Evolutionary conservation across 2,888 invertebrate species (phyloP), one percentile per base, ranked within the genome.

Genomic region (Ichneumon xanthorius): DNA sequence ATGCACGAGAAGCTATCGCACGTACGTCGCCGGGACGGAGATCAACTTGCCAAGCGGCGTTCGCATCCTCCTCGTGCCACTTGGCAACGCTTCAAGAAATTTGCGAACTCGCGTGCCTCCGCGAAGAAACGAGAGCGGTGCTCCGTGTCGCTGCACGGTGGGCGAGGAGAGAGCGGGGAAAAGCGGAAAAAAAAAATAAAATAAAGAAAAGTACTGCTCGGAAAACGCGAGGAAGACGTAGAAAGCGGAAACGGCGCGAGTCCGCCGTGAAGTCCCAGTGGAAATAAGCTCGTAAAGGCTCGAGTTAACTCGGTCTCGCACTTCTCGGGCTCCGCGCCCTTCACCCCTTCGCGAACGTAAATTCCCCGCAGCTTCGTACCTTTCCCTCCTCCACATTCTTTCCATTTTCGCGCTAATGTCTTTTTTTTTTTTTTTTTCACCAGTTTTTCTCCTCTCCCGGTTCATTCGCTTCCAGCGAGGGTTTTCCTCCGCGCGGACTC

Each of bases 51-150:
- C 76, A 77, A 80, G 71, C 82, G 79, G 61, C 67, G 68, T 76
- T 45, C 53, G 79, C 67, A 80, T 80, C 79, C 75, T 71, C 55
- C 72, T 85, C 85, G 86, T 86, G 84, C 87, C 80, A 87, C 87
- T 87, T 87, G 87, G 87, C 87, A 83, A 61, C 72, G 70, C 58
- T 82, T 88, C 89, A 89, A 89, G 89, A 88, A 89, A 89, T 90
- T 88, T 87, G 84, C 84, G 86, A 84, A 88, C 86, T 82, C 88
- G 82, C 85, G 85, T 86, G 85, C 80, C 83, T 80, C 70, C 61
- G 30, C 48, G 65, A 76, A 67, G 85, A 72, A 82, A 85, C 80
- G 82, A 82, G 85, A 85, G 75, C 85, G 72, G 45, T 58, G 40
- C 55, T 33, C 71, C 45, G 40, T 68, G 63, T 61, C 30, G 30